Conservation (phyloP, 2,888 invertebrate genomes). For the Hydrotaea diabolus region DNA sequence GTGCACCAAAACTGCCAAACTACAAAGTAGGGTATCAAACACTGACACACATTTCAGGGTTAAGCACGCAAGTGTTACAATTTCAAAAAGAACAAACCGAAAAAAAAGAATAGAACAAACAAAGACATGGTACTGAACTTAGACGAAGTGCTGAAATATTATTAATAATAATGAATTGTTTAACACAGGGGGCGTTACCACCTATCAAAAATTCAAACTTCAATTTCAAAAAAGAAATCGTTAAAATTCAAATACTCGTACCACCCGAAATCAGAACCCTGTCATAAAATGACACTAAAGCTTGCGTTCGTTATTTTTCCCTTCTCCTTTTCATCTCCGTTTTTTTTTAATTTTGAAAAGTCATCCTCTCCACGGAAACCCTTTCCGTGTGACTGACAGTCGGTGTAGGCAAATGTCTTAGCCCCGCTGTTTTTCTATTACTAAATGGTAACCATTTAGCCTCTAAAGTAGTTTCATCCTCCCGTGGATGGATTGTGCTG, state of each 20-base stretch:
- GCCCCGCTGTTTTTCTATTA: slow-evolving; percentile 56
- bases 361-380: neutral
- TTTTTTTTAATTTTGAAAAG: neutral
- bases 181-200: slow-evolving; percentile 70
- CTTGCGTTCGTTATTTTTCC: slow-evolving; percentile 23
- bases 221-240: neutral
- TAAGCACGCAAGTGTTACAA: slow-evolving; percentile 63
- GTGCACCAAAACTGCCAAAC: too few relatives aligned
- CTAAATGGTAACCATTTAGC: slow-evolving; percentile 65
- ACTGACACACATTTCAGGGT: slow-evolving; percentile 42
- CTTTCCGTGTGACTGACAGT: slow-evolving; percentile 28
- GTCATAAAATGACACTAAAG: slow-evolving; percentile 56
- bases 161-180: slow-evolving; percentile 69
- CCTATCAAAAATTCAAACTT: slow-evolving; percentile 56
- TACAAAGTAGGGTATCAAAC: neutral
- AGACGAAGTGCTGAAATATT: slow-evolving; percentile 60
- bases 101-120: too few relatives aligned
- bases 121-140: neutral
- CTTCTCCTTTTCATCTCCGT: neutral
- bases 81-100: slow-evolving; percentile 7
- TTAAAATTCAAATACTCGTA: neutral
- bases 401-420: neutral
- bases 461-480: slow-evolving; percentile 62
- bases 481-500: slow-evolving; percentile 23
- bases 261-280: slow-evolving; percentile 26